phyloP scores from a whole-genome alignment of 1,140 invertebrate species.

The Pachypeltis micranthus region DNA sequence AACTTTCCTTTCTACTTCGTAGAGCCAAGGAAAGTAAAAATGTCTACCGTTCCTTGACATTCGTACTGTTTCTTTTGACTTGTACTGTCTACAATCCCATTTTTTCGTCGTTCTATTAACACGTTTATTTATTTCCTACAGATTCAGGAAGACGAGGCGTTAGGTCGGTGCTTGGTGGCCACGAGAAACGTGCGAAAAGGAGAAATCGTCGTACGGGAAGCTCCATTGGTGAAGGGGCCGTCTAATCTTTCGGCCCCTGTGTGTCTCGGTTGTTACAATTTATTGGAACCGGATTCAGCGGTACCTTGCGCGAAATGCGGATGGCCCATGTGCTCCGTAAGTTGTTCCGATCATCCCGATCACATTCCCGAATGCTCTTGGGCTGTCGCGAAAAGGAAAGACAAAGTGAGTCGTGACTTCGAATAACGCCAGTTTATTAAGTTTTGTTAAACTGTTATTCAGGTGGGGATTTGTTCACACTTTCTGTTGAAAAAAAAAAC shows the following conservation, averaged over 20 bases:
- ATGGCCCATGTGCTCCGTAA: slow-evolving; percentile 56
- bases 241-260: slow-evolving; percentile 43
- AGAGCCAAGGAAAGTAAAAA: too few relatives aligned
- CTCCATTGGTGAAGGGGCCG: slow-evolving; percentile 56
- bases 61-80: too few relatives aligned
- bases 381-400: slow-evolving; percentile 35
- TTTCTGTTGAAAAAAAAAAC: too few relatives aligned
- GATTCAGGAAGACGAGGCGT: slow-evolving; percentile 38
- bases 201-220: slow-evolving; percentile 58
- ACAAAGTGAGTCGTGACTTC: slow-evolving; percentile 43
- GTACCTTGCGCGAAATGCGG: slow-evolving; percentile 50
- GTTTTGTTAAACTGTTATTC: too few relatives aligned
- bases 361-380: slow-evolving; percentile 58
- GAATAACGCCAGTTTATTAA: too few relatives aligned
- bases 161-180: slow-evolving; percentile 61
- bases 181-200: slow-evolving; percentile 56
- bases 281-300: slow-evolving; percentile 36
- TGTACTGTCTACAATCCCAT: too few relatives aligned
- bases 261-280: slow-evolving; percentile 47
- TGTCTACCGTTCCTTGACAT: too few relatives aligned
- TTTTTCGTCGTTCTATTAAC: too few relatives aligned
- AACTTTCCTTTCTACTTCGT: too few relatives aligned
- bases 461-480: too few relatives aligned
- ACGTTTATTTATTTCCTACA: slow-evolving; percentile 23
- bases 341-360: slow-evolving; percentile 44